Evolutionary conservation across 2,113 vertebrate genomes (phyloP).

Genomic region (Peromyscus maniculatus): DNA sequence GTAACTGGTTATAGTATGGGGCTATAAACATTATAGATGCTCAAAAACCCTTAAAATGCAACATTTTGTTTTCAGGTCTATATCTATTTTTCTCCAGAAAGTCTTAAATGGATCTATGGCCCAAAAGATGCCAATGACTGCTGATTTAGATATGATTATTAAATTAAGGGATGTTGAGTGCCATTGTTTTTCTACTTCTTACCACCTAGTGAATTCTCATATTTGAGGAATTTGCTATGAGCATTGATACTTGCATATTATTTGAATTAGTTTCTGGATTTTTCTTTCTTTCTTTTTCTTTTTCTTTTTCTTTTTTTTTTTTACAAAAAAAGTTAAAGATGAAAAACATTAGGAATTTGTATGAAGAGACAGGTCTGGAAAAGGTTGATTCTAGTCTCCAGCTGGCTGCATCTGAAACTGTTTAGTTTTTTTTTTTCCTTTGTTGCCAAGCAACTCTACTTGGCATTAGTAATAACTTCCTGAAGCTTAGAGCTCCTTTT

Average conservation of each 20-base stretch:
- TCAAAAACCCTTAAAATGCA: background rate
- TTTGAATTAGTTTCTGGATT: constrained; percentile 6
- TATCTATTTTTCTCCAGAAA: background rate
- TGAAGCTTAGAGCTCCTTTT: constrained; percentile 25
- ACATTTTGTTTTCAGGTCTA: background rate
- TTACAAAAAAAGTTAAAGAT: background rate
- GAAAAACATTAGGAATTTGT: background rate
- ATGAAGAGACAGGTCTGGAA: background rate
- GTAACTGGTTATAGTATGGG: background rate
- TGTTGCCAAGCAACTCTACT: constrained; percentile 27
- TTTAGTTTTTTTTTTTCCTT: background rate
- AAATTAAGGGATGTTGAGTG: background rate
- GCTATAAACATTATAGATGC: background rate
- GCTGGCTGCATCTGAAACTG: constrained; percentile 29
- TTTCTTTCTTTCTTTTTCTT: background rate
- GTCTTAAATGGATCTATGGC: background rate
- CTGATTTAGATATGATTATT: background rate
- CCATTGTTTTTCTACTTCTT: background rate
- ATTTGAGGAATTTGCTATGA: constrained; percentile 17
- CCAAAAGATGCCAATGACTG: background rate
- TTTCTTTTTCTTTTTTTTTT: background rate
- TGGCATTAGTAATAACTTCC: constrained; percentile 23
- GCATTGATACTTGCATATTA: background rate
- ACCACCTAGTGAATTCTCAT: background rate
- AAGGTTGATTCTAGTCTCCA: background rate